phyloP scores from a whole-genome alignment of 2,113 vertebrate genomes.

The Trochalopteron elliotii region DNA sequence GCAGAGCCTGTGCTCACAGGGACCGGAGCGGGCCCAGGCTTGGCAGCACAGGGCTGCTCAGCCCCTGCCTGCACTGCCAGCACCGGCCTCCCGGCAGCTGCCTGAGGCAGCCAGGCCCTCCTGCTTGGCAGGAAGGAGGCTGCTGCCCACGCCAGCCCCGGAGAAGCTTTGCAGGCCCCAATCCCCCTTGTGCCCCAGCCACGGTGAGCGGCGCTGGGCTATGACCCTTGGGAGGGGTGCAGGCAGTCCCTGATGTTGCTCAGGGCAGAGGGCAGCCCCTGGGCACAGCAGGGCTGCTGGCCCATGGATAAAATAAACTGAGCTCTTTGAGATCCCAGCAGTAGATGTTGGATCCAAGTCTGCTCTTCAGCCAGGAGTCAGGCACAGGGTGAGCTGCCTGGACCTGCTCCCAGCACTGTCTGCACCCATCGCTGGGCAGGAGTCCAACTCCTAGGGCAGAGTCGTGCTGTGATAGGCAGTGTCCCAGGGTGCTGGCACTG shows the following conservation, averaged over 20 bases:
- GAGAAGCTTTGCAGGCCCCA: background rate
- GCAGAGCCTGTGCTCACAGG: background rate
- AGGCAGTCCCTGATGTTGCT: background rate
- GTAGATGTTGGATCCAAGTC: background rate
- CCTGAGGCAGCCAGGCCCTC: background rate
- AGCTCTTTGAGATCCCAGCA: background rate
- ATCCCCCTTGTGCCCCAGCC: background rate
- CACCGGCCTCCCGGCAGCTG: rapidly evolving
- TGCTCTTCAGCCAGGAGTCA: background rate
- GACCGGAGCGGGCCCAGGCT: background rate
- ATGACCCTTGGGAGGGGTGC: background rate
- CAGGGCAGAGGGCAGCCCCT: background rate
- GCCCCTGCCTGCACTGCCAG: background rate
- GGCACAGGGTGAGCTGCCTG: background rate
- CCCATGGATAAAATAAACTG: background rate
- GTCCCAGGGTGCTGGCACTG: rapidly evolving
- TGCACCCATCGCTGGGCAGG: background rate
- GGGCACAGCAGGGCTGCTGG: background rate
- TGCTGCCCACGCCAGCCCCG: rapidly evolving
- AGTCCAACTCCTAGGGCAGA: background rate
- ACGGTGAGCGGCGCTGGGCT: rapidly evolving
- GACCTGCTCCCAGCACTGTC: background rate
- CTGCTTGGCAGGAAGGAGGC: background rate
- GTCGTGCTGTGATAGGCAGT: rapidly evolving
- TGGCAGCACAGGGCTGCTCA: background rate